Conservation (phyloP, 2,888 invertebrate genomes). For the Ecliptopera silaceata region DNA sequence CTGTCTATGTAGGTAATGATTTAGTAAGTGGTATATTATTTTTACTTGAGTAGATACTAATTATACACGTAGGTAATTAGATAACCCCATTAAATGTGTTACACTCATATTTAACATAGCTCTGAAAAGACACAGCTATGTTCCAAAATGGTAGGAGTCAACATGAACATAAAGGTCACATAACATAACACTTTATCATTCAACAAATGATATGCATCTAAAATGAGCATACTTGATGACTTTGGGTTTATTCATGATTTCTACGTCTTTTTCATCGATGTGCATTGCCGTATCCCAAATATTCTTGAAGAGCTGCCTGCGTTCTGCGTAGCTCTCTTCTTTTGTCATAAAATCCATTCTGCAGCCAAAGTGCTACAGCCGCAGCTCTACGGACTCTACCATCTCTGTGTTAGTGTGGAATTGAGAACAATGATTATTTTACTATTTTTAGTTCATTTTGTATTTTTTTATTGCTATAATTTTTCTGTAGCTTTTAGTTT, state of each 20-base stretch:
- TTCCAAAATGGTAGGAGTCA: too few species aligned
- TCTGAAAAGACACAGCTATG: too few species aligned
- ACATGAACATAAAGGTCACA: too few species aligned
- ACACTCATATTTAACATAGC: too few species aligned
- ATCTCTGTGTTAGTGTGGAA: constrained; percentile 5
- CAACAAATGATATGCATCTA: too few species aligned
- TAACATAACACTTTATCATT: too few species aligned
- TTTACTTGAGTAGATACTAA: too few species aligned
- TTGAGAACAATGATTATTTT: constrained; percentile 5
- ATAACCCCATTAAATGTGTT: too few species aligned
- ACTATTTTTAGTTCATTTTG: constrained; percentile 12
- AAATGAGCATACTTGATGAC: constrained; percentile 61
- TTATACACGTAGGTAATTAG: too few species aligned
- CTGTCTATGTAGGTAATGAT: too few species aligned
- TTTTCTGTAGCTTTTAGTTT: not conserved
- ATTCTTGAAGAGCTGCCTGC: constrained; percentile 66
- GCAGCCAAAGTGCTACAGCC: constrained; percentile 4
- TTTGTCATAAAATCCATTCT: constrained; percentile 49
- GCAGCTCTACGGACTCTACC: not conserved
- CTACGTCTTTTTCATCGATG: constrained; percentile 53
- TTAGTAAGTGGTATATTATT: too few species aligned
- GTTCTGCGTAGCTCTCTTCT: constrained; percentile 64
- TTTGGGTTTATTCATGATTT: constrained; percentile 60
- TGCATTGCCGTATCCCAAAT: constrained; percentile 66
- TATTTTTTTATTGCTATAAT: constrained; percentile 5